Evolutionary conservation across 2,797 vertebrate species (phyloP).

Genomic region (Botia kubotai): DNA sequence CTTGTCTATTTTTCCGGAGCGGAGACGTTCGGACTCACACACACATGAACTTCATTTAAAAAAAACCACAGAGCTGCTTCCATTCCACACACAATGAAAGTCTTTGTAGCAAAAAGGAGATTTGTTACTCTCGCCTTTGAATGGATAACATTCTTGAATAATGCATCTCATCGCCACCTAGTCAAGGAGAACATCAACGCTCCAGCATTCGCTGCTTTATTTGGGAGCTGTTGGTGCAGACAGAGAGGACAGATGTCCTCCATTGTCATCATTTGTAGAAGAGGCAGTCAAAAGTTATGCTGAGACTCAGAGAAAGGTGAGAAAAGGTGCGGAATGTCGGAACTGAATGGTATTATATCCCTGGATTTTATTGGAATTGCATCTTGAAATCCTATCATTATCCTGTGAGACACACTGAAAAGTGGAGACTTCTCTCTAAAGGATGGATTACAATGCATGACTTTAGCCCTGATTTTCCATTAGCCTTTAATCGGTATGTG

Average conservation of each 20-base stretch:
- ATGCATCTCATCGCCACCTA: conserved; percentile 56
- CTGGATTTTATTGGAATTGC: conserved; percentile 17
- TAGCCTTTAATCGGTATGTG: background rate
- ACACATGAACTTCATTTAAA: conserved; percentile 21
- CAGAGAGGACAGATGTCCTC: conserved; percentile 19
- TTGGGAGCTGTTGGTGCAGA: conserved; percentile 18
- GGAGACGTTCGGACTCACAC: conserved; percentile 56
- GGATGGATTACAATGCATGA: background rate
- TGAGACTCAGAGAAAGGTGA: conserved; percentile 16
- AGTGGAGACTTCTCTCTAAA: conserved; percentile 18
- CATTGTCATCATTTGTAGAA: conserved; percentile 7
- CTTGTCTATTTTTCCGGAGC: conserved; percentile 62
- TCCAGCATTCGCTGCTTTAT: background rate
- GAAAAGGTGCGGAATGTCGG: conserved; percentile 4
- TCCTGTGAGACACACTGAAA: background rate
- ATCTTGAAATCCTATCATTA: conserved; percentile 3
- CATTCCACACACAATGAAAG: conserved; percentile 47
- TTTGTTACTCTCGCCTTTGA: conserved; percentile 56
- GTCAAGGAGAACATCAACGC: conserved; percentile 46
- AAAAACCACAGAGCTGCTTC: conserved; percentile 10
- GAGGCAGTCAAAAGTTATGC: background rate
- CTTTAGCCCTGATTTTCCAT: background rate
- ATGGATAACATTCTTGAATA: conserved; percentile 66
- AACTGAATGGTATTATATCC: conserved; percentile 8
- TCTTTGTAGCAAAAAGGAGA: conserved; percentile 54